Evolutionary conservation across 1,140 invertebrate species (phyloP), one percentile per base, ranked within the genome.

Genomic region (fruit fly (Drosophila melanogaster)): DNA sequence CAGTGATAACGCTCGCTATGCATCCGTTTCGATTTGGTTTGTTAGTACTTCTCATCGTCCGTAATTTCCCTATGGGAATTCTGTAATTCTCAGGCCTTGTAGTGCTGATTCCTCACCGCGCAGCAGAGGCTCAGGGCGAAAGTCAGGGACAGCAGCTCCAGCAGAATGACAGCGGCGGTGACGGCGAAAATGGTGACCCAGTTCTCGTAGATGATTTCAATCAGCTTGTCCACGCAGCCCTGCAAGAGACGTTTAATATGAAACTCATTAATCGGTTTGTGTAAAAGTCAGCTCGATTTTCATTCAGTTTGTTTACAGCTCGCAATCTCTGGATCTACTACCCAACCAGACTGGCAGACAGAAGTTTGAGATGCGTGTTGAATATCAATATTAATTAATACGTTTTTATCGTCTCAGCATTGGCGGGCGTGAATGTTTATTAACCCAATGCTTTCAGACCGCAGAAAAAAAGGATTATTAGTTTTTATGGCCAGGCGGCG

Each of bases 121-220:
- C 96, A 97, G 87, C 96, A 96, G 17, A 97, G 93, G 71, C 96
- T 94, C 81, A 97, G 93, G 2, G 96, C 95, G 80, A 97, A 96
- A 49, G 96, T 94, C 77, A 97, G 93, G 37, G 96, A 96, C 26
- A 97, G 86, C 46, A 97, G 91, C 93, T 97, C 95, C 64, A 96
- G 70, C 14, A 95, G 92, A 37, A 95, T 94, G 44, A 97, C 93
- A 19, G 93, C 94, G 54, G 96, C 93, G 0, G 94, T 94, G 8
- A 96, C 92, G 30, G 93, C 94, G 43, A 96, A 93, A 38, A 97
- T 93, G 40, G 95, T 93, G 35, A 93, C 93, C 74, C 94, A 93
- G 72, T 96, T 94, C 17, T 93, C 93, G 37, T 94, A 92, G 43
- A 97, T 90, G 24, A 93, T 93, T 1, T 94, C 92, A 55, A 96